Evolutionary conservation across 1,140 invertebrate genomes (phyloP).

Genomic region (Calliopsis andreniformis): DNA sequence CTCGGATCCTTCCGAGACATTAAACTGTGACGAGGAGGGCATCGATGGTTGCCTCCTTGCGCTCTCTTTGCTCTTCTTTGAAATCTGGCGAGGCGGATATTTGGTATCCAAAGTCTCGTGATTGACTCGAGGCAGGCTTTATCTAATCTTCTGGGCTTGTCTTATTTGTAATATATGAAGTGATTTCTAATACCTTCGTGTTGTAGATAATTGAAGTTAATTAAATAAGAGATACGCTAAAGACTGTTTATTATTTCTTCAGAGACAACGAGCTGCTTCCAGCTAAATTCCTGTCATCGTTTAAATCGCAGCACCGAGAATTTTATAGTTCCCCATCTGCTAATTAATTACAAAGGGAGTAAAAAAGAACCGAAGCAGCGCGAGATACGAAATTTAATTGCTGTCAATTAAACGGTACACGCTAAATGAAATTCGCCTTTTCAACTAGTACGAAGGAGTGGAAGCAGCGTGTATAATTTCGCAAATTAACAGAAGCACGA

Average conservation of each 20-base stretch:
- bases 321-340: too few species aligned
- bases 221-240: too few species aligned
- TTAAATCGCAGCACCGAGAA: not conserved
- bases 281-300: too few species aligned
- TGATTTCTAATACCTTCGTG: too few species aligned
- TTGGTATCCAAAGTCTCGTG: too few species aligned
- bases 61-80: not conserved
- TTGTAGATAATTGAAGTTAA: too few species aligned
- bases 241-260: too few species aligned
- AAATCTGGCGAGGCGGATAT: too few species aligned
- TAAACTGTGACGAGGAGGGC: conserved; percentile 61
- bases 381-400: conserved; percentile 8
- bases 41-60: not conserved
- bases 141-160: too few species aligned
- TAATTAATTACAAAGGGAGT: conserved; percentile 28
- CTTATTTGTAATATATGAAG: too few species aligned
- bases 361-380: conserved; percentile 31
- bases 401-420: conserved; percentile 27
- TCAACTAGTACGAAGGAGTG: not conserved
- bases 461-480: not conserved
- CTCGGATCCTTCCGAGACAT: conserved; percentile 76
- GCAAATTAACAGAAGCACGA: conserved; percentile 4
- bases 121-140: too few species aligned
- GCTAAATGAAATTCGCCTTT: conserved; percentile 21
- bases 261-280: too few species aligned